Conservation (phyloP, 1,140 invertebrate species). For the Diprion similis region DNA sequence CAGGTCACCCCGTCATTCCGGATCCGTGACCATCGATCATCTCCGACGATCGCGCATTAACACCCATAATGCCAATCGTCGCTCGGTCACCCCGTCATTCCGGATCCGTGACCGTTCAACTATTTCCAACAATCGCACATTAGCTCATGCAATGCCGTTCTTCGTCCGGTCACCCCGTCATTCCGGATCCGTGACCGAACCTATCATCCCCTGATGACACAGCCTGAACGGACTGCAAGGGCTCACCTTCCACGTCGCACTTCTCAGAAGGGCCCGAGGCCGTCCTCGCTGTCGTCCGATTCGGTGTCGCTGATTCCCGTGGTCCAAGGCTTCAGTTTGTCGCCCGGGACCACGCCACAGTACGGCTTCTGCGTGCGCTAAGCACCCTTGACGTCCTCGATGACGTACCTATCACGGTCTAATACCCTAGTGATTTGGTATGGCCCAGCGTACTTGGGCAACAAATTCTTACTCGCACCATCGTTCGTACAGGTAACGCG, state of each 20-base stretch:
- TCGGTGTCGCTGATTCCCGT: conserved; percentile 15
- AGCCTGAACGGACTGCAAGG: neutral
- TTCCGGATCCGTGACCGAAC: too few relatives aligned
- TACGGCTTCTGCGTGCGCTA: conserved; percentile 31
- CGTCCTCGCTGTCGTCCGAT: neutral
- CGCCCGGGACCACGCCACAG: conserved; percentile 30
- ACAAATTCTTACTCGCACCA: conserved; percentile 26
- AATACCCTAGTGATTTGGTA: conserved; percentile 34
- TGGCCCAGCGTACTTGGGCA: conserved; percentile 34
- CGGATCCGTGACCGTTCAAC: too few relatives aligned
- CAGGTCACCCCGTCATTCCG: too few relatives aligned
- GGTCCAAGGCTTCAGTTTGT: conserved; percentile 28
- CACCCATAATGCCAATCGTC: too few relatives aligned
- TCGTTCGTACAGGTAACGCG: conserved; percentile 18
- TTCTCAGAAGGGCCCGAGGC: neutral
- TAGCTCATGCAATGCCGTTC: too few relatives aligned
- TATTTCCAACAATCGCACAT: too few relatives aligned
- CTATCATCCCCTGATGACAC: neutral
- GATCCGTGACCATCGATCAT: too few relatives aligned
- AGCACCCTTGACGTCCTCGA: conserved; percentile 35
- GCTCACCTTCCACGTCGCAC: neutral
- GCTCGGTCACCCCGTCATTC: too few relatives aligned
- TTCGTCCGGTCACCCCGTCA: too few relatives aligned
- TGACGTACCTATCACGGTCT: conserved; percentile 29
- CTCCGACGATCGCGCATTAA: too few relatives aligned